Conservation (phyloP, 1,140 invertebrate species). For the Belonocnema kinseyi region DNA sequence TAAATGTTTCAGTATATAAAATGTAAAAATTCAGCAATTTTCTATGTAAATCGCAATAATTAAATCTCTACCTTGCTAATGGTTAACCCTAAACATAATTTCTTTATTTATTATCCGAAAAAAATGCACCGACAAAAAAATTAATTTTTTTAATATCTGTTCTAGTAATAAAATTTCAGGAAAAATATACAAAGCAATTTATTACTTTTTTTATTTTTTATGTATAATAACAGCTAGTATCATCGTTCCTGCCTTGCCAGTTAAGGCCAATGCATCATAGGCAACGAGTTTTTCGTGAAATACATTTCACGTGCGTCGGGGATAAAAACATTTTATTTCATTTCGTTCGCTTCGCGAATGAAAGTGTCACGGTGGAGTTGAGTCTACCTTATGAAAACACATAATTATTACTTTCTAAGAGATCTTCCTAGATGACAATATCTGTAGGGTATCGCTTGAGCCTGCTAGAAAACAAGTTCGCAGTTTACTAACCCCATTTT, state of each 20-base stretch:
- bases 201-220: slow-evolving; percentile 7
- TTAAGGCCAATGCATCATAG: not conserved
- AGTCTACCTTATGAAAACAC: not conserved
- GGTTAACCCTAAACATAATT: too few species aligned
- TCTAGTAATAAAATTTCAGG: slow-evolving; percentile 18
- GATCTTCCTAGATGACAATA: not conserved
- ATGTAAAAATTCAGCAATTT: too few species aligned
- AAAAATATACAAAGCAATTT: not conserved
- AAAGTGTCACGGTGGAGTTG: not conserved
- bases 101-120: not conserved
- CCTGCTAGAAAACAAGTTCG: not conserved
- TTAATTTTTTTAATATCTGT: not conserved
- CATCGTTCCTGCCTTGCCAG: not conserved
- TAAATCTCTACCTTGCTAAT: too few species aligned
- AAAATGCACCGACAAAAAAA: not conserved
- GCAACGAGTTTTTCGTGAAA: not conserved
- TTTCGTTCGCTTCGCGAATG: not conserved
- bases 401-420: slow-evolving; percentile 4
- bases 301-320: not conserved
- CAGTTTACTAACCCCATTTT: slow-evolving; percentile 1
- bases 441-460: not conserved
- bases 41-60: too few species aligned
- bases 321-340: not conserved
- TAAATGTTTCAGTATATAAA: too few species aligned
- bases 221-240: slow-evolving; percentile 11